Conservation (phyloP, 2,797 vertebrate genomes). For the Schizopygopsis pylzovi region DNA sequence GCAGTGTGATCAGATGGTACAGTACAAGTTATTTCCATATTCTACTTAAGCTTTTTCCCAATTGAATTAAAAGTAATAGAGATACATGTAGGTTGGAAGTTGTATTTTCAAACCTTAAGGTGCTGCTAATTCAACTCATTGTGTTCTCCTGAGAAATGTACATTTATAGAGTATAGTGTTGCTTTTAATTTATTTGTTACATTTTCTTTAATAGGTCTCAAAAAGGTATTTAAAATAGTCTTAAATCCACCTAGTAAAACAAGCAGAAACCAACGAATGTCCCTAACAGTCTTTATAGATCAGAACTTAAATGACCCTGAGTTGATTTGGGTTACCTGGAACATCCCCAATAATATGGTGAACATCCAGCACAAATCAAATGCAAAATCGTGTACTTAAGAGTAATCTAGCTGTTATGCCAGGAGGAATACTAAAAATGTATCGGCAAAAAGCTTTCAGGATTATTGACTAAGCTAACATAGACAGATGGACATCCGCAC, state of each 20-base stretch:
- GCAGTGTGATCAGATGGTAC: background rate
- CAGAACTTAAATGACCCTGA: background rate
- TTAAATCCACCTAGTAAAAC: background rate
- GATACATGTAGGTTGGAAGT: background rate
- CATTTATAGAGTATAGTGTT: background rate
- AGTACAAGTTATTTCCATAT: background rate
- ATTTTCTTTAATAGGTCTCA: background rate
- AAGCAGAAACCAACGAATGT: background rate
- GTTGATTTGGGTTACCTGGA: background rate
- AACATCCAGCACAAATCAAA: constrained; percentile 26
- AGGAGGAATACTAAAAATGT: constrained; percentile 11
- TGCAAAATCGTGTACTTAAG: constrained; percentile 8
- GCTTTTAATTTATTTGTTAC: background rate
- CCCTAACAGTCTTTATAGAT: background rate
- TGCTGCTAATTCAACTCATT: background rate
- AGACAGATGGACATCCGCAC: background rate
- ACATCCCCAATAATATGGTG: constrained; percentile 24
- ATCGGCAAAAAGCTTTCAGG: constrained; percentile 32
- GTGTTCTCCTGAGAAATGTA: background rate
- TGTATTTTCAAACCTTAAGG: background rate
- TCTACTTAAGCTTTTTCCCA: background rate
- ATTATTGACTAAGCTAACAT: constrained; percentile 23
- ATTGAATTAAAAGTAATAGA: background rate
- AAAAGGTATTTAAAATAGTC: background rate
- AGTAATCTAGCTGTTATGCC: constrained; percentile 12